Evolutionary conservation across 2,888 invertebrate genomes (phyloP).

Genomic region (Drosophila colorata): DNA sequence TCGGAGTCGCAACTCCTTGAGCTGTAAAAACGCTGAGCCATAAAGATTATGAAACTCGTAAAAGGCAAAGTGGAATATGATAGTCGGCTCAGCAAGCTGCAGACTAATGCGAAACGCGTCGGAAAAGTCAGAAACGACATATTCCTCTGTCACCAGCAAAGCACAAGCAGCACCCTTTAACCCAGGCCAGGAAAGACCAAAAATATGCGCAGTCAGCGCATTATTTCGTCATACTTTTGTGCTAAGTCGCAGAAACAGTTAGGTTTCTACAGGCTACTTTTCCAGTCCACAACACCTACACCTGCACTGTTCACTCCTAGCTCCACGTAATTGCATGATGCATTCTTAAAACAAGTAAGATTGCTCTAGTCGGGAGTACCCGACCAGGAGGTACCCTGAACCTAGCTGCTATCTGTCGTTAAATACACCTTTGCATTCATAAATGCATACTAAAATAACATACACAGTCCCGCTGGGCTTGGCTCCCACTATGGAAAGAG

Average conservation of each 20-base stretch:
- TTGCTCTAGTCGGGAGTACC: too few relatives aligned
- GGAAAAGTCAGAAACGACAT: conserved; percentile 44
- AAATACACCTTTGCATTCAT: too few relatives aligned
- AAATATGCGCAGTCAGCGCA: conserved; percentile 54
- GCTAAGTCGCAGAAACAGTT: too few relatives aligned
- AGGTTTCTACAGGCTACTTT: too few relatives aligned
- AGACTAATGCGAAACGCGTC: conserved; percentile 61
- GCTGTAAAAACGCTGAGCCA: conserved; percentile 65
- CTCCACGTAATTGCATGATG: too few relatives aligned
- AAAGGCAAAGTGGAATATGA: conserved; percentile 64
- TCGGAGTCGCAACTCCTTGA: conserved; percentile 63
- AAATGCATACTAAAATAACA: too few relatives aligned
- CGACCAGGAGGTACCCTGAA: too few relatives aligned
- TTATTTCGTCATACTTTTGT: conserved; percentile 60
- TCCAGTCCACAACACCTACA: not conserved
- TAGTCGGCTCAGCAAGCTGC: conserved; percentile 63
- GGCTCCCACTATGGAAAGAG: too few relatives aligned
- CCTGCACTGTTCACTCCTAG: too few relatives aligned
- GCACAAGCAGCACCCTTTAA: conserved; percentile 1
- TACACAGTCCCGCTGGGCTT: too few relatives aligned
- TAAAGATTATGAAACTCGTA: conserved; percentile 73
- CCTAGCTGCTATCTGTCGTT: too few relatives aligned
- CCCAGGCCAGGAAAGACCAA: conserved; percentile 16
- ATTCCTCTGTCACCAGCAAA: conserved; percentile 6
- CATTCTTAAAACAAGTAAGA: too few relatives aligned